Evolutionary conservation across 2,797 vertebrate species (phyloP), one percentile per base, ranked within the genome.

Genomic region (Macroramphosus scolopax): DNA sequence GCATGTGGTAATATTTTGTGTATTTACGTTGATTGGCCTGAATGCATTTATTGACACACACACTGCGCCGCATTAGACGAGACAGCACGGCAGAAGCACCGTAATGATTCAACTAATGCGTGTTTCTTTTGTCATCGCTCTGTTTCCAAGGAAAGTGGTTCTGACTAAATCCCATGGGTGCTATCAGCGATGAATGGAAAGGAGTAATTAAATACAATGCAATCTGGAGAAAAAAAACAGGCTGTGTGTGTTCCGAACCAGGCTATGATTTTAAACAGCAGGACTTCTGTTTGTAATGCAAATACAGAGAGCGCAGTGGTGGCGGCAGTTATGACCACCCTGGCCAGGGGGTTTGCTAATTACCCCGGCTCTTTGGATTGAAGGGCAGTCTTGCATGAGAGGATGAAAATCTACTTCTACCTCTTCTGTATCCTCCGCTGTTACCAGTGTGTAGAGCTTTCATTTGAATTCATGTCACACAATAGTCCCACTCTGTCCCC

Each of bases 401-500:
- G 52, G 65, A 62, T 63, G 38, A 77, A 69, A 67, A 69, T 44
- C 54, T 41, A 54, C 60, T 12, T 41, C 62, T 50, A 32, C 47
- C 59, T 58, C 47, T 32, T 76, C 72, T 73, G 32, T 73, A 62
- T 75, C 63, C 54, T 25, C 49, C 59, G 46, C 44, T 54, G 38
- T 63, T 69, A 46, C 74, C 49, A 64, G 63, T 36, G 54, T 70
- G 74, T 70, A 72, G 75, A 80, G 72, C 70, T 81, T 85, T 75
- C 81, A 86, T 89, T 86, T 83, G 76, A 80, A 87, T 88, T 87
- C 75, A 73, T 78, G 78, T 87, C 85, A 84, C 83, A 85, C 67
- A 61, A 52, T 67, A 73, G 77, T 86, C 75, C 77, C 73, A 66
- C 75, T 80, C 69, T 50, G 71, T 75, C 59, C 56, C 69, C 55